Base-by-base conservation (phyloP, 2,797 vertebrate species). In the Sebastes taczanowskii region DNA sequence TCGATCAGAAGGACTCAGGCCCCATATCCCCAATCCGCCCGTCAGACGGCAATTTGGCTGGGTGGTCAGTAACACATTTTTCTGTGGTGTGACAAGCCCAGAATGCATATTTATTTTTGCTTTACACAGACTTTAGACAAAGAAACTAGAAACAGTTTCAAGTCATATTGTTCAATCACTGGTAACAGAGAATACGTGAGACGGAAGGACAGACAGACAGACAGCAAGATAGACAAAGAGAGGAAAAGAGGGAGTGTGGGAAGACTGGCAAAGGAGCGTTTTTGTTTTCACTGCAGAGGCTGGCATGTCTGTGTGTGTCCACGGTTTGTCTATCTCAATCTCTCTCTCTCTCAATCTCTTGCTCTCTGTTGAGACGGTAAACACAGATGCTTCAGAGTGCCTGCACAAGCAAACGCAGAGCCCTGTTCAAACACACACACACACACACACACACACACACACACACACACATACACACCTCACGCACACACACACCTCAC, bases 251-350 rank as follows among this genome's bases (percentile, higher is more conserved):
- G 49, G 66, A 74, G 62, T 89, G 83, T 86, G 86, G 72, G 84
- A 85, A 83, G 77, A 83, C 67, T 81, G 77, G 82, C 62, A 89
- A 84, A 89, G 64, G 73, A 91, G 84, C 52, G 73, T 93, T 92
- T 92, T 92, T 92, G 91, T 92, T 94, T 94, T 94, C 90, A 84
- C 81, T 90, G 88, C 91, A 86, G 78, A 65, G 86, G 77, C 80
- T 86, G 88, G 67, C 78, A 74, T 89, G 82, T 88, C 86, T 88
- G 73, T 86, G 89, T 88, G 77, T 85, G 84, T 90, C 84, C 86
- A 85, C 34, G 65, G 80, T 91, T 89, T 82, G 70, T 90, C 87
- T 85, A 23, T 77, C 89, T 91, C 87, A 65, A 68, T 87, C 89
- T 71, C 82, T 46, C 83, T 75, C 86, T 38, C 64, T 84, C 22